These are phyloP conservation scores for Tapirus terrestris DNA, from an alignment of 2,113 vertebrate species.

Conservation along the genomic window DNA sequence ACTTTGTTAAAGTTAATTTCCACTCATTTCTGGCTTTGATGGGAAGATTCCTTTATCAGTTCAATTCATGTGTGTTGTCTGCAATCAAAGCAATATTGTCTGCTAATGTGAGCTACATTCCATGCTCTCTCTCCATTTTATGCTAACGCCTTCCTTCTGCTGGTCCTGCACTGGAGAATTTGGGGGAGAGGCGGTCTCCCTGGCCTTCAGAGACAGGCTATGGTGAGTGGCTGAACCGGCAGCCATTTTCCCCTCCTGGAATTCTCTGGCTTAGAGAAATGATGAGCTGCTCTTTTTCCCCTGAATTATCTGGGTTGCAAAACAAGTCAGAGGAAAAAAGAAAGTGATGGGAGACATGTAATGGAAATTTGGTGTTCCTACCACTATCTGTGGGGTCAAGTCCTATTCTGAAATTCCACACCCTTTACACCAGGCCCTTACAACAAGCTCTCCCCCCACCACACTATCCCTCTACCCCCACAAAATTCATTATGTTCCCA, in stretches of 20 bases:
- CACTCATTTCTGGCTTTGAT: conserved; percentile 71
- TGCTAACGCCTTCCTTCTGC: conserved; percentile 45
- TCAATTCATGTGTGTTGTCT: conserved; percentile 79
- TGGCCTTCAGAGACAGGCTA: not conserved
- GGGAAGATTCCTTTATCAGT: conserved; percentile 68
- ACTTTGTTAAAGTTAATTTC: conserved; percentile 76
- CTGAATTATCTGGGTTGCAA: not conserved
- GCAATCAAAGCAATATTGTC: conserved; percentile 77
- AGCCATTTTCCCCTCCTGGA: conserved; percentile 37
- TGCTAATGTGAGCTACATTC: conserved; percentile 64
- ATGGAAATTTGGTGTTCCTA: no score
- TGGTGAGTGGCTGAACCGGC: not conserved
- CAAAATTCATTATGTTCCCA: not conserved
- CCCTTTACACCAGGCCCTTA: not conserved
- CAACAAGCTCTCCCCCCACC: not conserved
- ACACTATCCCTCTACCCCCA: not conserved
- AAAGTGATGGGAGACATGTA: not conserved
- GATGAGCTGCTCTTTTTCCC: not conserved
- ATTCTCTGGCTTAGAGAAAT: not conserved
- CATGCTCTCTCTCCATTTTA: conserved; percentile 59
- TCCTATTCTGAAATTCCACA: not conserved
- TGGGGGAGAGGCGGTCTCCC: conserved; percentile 29
- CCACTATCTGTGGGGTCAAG: no score
- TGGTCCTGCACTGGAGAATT: not conserved
- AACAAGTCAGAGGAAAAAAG: not conserved